Conservation (phyloP, 1,140 invertebrate species). For the Lepidurus packardi region DNA sequence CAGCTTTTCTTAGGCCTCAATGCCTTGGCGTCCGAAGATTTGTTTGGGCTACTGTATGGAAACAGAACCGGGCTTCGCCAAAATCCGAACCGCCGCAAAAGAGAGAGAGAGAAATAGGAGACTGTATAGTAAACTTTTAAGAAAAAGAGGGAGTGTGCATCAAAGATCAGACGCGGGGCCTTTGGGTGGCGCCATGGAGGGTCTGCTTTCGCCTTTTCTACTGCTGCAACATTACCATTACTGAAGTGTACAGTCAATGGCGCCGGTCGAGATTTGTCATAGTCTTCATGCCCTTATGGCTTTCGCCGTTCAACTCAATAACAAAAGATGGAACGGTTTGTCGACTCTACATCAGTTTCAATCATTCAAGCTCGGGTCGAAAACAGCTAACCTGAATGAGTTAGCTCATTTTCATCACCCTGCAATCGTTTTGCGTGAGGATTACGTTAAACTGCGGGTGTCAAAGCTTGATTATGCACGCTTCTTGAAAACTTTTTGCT, state of each 20-base stretch:
- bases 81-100: background rate
- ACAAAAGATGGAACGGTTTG: background rate
- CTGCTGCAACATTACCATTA: constrained; percentile 13
- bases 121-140: background rate
- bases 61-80: background rate
- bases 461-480: constrained; percentile 18
- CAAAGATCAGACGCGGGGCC: background rate
- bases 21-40: background rate
- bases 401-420: background rate
- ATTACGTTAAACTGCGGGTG: background rate
- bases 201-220: constrained; percentile 4
- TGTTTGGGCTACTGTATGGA: background rate
- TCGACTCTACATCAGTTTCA: background rate
- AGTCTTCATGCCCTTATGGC: background rate
- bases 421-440: background rate
- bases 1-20: background rate
- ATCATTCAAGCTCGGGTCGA: background rate
- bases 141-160: constrained; percentile 21
- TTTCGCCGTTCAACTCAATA: background rate
- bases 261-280: constrained; percentile 17
- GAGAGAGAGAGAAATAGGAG: background rate
- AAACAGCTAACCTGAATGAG: background rate
- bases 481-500: background rate
- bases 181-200: constrained; percentile 12
- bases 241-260: constrained; percentile 14